These are phyloP conservation scores for Zoroaster sp. DNA, from an alignment of 53 echinoderm and acorn worm genomes.

Conservation along the genomic window DNA sequence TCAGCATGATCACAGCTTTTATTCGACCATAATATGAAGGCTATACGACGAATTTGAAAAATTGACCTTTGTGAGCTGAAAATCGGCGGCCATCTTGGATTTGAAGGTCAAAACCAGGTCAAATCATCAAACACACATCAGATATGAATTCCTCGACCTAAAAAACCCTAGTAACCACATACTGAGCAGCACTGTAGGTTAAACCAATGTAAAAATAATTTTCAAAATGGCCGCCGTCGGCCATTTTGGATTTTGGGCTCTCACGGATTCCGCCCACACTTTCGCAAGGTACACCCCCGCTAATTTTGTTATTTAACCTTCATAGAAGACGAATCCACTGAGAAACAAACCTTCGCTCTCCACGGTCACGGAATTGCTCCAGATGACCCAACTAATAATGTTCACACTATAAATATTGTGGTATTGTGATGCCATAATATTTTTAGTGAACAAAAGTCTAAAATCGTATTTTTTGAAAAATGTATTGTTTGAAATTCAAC, in stretches of 20 bases:
- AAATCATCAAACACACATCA: too few relatives aligned
- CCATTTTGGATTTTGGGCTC: slow-evolving; percentile 35
- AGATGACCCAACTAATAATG: too few relatives aligned
- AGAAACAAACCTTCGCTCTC: slow-evolving; percentile 19
- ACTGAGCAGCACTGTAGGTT: not conserved
- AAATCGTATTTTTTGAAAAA: too few relatives aligned
- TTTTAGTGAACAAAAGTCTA: too few relatives aligned
- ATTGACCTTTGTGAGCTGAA: not conserved
- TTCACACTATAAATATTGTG: too few relatives aligned
- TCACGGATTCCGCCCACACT: not conserved
- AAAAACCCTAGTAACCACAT: not conserved
- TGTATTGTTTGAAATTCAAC: too few relatives aligned
- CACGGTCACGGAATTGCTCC: slow-evolving; percentile 32
- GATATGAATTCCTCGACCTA: slow-evolving; percentile 40
- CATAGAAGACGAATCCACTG: slow-evolving; percentile 32
- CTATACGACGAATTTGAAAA: not conserved
- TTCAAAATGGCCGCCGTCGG: not conserved
- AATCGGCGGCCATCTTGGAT: slow-evolving; percentile 15
- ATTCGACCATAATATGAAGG: not conserved
- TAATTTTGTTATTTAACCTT: slow-evolving; percentile 22
- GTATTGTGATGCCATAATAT: too few relatives aligned
- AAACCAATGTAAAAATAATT: not conserved
- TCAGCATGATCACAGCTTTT: not conserved
- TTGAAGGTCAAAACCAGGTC: slow-evolving; percentile 1
- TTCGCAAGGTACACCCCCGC: slow-evolving; percentile 10